Base-by-base conservation (phyloP, 2,113 vertebrate species). In the Verasper variegatus region DNA sequence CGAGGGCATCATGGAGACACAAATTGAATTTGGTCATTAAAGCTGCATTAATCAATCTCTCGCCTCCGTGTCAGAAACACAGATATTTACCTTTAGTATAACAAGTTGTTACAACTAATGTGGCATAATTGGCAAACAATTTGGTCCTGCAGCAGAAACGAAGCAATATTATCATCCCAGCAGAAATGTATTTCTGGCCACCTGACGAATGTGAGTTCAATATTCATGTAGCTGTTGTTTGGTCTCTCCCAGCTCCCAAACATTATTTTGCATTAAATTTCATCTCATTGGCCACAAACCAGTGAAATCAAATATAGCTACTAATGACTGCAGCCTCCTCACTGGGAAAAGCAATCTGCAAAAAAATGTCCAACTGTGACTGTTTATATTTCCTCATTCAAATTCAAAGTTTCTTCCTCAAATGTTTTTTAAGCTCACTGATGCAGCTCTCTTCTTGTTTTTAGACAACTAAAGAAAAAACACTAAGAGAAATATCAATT, bases 11-110 rank as follows among this genome's bases (percentile, higher is more conserved):
- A 20, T 17, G 56, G 18, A 20, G 57, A 59, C 17, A 31, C 26
- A 59, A 67, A 63, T 63, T 49, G 60, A 10, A 37, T 76, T 59
- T 60, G 20, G 21, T 69, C 42, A 40, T 74, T 66, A 14, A 70
- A 66, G 17, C 35, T 78, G 47, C 37, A 61, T 55, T 37, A 66
- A 64, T 66, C 49, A 40, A 51, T 40, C 24, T 54, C 10, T n/a
- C 35, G 35, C 3, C 31, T 21, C 64, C 18, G 11, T 20, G 54
- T 37, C n/a, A 56, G 11, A 68, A 24, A 63, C 57, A 47, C 15
- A n/a, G 54, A 56, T 23, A 52, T 42, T 31, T 12, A 3, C 15
- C 14, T 42, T 71, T 52, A 60, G n/a, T 35, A 24, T n/a, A 11
- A 54, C 15, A 66, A 6, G 15, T 5, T 59, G 10, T 58, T 4